These are phyloP conservation scores for Actenoides lindsayi DNA, from an alignment of 2,113 vertebrate species.

Conservation along the genomic window DNA sequence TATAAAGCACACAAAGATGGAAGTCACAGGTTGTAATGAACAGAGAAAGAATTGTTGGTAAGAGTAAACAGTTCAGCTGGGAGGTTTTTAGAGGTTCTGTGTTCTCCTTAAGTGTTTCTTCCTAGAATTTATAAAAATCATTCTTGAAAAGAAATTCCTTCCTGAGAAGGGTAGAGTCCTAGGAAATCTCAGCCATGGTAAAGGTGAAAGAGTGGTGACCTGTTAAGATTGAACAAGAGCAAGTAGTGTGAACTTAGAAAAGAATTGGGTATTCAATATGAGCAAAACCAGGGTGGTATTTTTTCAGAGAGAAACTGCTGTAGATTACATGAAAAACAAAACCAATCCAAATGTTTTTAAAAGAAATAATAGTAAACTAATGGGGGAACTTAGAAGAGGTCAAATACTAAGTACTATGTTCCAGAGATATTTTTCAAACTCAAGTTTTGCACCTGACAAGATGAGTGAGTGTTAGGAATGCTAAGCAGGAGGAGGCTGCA, in stretches of 20 bases:
- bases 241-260: not conserved
- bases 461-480: not conserved
- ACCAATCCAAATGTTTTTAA: not conserved
- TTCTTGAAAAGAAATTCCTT: not conserved
- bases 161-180: not conserved
- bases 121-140: not conserved
- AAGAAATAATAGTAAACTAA: not conserved
- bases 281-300: not conserved
- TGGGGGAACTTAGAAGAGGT: not conserved
- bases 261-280: not conserved
- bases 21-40: not conserved
- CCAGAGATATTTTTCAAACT: not conserved
- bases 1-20: not conserved
- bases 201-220: not conserved
- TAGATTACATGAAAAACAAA: not conserved
- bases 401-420: not conserved
- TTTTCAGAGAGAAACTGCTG: not conserved
- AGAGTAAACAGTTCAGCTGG: not conserved
- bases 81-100: not conserved
- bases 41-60: not conserved
- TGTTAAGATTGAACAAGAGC: not conserved
- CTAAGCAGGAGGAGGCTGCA: not conserved
- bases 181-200: not conserved
- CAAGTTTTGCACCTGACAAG: not conserved
- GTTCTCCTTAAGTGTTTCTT: not conserved